phyloP scores from a whole-genome alignment of 1,140 invertebrate genomes.

The Glossosoma conforme region DNA sequence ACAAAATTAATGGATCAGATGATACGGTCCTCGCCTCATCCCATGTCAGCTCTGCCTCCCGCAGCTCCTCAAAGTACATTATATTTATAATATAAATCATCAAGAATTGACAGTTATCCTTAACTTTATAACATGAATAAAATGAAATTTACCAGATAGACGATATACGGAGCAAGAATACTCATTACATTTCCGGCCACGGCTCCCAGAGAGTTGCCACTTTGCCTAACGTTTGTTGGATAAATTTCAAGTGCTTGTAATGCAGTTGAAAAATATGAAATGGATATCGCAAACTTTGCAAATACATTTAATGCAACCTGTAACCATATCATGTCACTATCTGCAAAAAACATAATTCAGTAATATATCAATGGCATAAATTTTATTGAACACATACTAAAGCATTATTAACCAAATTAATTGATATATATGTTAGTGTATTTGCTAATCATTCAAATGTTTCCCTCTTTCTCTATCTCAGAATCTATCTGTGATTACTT shows the following conservation, averaged over 20 bases:
- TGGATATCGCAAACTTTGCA: slow-evolving; percentile 57
- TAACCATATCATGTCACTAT: slow-evolving; percentile 37
- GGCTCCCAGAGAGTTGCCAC: slow-evolving; percentile 58
- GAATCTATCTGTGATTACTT: slow-evolving; percentile 10
- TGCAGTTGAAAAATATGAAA: slow-evolving; percentile 60
- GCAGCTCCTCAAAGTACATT: too few species aligned
- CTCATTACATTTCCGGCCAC: slow-evolving; percentile 54
- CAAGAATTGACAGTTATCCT: too few species aligned
- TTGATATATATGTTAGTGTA: too few species aligned
- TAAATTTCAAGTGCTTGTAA: slow-evolving; percentile 63
- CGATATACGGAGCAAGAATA: slow-evolving; percentile 66
- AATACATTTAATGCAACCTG: slow-evolving; percentile 49
- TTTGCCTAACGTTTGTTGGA: slow-evolving; percentile 62
- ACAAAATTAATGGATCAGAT: too few species aligned
- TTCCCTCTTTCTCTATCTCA: not conserved
- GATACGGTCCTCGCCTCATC: too few species aligned
- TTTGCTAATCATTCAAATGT: not conserved
- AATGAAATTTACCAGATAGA: slow-evolving; percentile 68
- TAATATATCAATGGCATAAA: too few species aligned
- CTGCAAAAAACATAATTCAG: slow-evolving; percentile 32
- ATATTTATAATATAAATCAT: too few species aligned
- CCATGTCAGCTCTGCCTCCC: too few species aligned
- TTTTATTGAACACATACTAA: too few species aligned
- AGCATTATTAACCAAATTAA: too few species aligned
- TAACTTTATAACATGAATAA: too few species aligned